Evolutionary conservation across 2,797 vertebrate genomes (phyloP).

Genomic region (Lagodon rhomboides): DNA sequence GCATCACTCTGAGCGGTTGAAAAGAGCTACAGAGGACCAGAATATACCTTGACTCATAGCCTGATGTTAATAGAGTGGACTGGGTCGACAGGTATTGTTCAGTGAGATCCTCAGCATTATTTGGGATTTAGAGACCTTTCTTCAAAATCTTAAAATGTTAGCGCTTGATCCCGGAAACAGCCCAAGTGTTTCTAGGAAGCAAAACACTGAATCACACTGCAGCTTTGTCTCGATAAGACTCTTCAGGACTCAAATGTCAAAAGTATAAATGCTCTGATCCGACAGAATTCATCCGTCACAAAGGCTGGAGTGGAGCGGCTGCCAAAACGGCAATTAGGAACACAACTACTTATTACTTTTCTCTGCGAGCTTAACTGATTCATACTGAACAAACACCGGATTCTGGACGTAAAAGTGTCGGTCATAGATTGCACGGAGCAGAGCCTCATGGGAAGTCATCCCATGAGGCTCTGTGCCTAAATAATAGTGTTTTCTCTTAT

Average conservation of each 20-base stretch:
- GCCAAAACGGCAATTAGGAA: not conserved
- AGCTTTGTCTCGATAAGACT: not conserved
- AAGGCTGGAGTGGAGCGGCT: not conserved
- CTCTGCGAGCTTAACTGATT: not conserved
- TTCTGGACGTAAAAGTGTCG: not conserved
- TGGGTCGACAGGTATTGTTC: not conserved
- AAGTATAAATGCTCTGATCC: not conserved
- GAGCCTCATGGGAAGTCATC: not conserved
- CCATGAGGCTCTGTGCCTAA: no score
- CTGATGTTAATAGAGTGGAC: not conserved
- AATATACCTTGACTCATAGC: slow-evolving; percentile 5
- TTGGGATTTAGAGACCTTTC: slow-evolving; percentile 6
- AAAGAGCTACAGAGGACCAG: not conserved
- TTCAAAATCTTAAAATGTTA: not conserved
- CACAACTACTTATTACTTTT: not conserved
- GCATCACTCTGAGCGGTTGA: slow-evolving; percentile 12
- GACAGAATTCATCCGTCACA: not conserved
- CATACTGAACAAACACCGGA: not conserved
- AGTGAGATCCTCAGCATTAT: not conserved
- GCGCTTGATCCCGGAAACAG: not conserved
- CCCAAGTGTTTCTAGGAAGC: not conserved
- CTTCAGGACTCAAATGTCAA: slow-evolving; percentile 1
- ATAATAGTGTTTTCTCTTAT: no score
- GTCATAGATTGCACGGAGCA: not conserved
- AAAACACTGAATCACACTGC: not conserved